Conservation (phyloP, 2,113 vertebrate species). For the Varanus komodoensis region DNA sequence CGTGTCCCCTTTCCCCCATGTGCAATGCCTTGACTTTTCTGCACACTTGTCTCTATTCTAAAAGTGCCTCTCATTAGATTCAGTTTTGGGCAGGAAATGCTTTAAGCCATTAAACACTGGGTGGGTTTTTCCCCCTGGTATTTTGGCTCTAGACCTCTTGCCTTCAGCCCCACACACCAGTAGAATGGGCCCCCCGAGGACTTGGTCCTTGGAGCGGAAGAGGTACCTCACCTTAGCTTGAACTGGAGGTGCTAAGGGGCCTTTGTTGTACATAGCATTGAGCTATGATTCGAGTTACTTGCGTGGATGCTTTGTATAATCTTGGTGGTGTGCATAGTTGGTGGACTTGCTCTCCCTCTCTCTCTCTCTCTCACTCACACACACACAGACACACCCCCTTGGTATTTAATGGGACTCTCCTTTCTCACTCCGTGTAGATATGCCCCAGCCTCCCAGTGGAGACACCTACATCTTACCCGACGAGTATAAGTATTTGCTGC, state of each 20-base stretch:
- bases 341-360: neutral
- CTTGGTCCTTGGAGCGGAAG: too few relatives aligned
- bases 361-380: neutral
- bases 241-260: neutral
- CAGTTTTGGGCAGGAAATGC: too few relatives aligned
- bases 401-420: neutral
- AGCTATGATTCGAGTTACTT: neutral
- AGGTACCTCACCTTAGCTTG: neutral
- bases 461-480: constrained; percentile 82
- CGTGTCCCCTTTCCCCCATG: too few relatives aligned
- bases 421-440: constrained; percentile 72
- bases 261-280: neutral
- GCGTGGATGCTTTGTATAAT: neutral
- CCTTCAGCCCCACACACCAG: too few relatives aligned
- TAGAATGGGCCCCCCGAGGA: too few relatives aligned
- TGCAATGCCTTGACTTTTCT: too few relatives aligned
- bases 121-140: too few relatives aligned
- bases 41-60: too few relatives aligned
- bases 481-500: constrained; percentile 78
- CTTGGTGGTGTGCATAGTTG: neutral
- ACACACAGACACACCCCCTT: too few relatives aligned
- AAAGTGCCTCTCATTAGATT: too few relatives aligned
- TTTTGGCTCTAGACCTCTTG: too few relatives aligned
- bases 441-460: constrained; percentile 83
- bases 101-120: too few relatives aligned